phyloP scores from a whole-genome alignment of 2,797 vertebrate species.

The Gobionotothen gibberifrons region DNA sequence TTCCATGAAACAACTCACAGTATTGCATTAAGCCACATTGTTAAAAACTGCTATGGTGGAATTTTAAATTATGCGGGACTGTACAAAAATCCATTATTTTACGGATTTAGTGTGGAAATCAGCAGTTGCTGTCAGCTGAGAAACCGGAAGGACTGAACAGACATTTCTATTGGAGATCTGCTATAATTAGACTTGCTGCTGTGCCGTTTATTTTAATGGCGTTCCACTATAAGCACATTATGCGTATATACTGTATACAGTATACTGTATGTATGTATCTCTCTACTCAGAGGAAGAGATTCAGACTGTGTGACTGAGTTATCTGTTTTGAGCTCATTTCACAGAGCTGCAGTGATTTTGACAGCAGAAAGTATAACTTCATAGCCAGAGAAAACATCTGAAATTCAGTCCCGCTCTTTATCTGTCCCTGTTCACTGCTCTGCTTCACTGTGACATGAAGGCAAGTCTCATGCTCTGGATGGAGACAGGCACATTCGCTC shows the following conservation, averaged over 20 bases:
- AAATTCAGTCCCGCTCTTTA: conserved; percentile 44
- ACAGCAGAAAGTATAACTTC: conserved; percentile 50
- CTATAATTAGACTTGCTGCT: background rate
- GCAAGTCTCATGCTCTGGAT: conserved; percentile 36
- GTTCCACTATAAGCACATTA: background rate
- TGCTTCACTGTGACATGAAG: conserved; percentile 36
- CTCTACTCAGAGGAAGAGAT: background rate
- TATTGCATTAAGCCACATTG: background rate
- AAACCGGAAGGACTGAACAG: background rate
- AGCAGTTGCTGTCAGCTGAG: background rate
- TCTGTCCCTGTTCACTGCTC: conserved; percentile 16
- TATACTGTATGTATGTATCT: background rate
- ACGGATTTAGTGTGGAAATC: conserved; percentile 7
- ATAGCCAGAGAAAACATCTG: conserved; percentile 45
- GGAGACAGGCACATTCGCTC: conserved; percentile 30
- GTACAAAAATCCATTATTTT: conserved; percentile 9
- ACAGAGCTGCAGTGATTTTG: conserved; percentile 26
- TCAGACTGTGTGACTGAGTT: conserved; percentile 5
- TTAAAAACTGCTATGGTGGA: background rate
- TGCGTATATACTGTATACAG: background rate
- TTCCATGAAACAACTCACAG: background rate
- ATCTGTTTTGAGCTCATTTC: conserved; percentile 32
- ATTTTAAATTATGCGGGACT: background rate
- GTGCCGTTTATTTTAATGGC: background rate
- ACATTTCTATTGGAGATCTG: background rate